A percentile compares a stretch with the other conserved stretches of the same genome.
Evolutionary conservation across 2,888 invertebrate species (phyloP).

Genomic region (Halictus quadricinctus): DNA sequence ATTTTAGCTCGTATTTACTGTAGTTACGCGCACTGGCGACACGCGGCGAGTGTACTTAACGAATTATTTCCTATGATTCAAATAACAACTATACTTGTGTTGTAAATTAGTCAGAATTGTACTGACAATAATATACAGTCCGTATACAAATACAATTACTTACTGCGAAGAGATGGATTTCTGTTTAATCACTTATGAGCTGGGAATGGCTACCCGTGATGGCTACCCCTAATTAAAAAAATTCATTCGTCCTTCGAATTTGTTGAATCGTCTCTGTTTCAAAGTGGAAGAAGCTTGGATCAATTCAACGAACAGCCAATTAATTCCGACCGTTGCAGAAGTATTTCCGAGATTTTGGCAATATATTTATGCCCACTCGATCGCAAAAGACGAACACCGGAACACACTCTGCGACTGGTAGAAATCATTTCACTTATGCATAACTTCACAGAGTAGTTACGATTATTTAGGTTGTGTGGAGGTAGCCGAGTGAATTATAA

Average conservation of each 20-base stretch:
- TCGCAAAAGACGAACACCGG: not conserved
- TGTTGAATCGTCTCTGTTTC: not conserved
- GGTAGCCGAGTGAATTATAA: not conserved
- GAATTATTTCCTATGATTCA: constrained; percentile 51
- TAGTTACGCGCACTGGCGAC: constrained; percentile 36
- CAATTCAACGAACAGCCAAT: not conserved
- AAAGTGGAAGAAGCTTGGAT: not conserved
- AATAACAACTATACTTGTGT: constrained; percentile 30
- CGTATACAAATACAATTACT: constrained; percentile 48
- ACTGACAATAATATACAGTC: constrained; percentile 59
- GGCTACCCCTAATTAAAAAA: no score
- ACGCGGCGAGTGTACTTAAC: constrained; percentile 49
- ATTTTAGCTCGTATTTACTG: constrained; percentile 24
- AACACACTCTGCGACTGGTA: not conserved
- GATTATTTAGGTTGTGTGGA: not conserved
- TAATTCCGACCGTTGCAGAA: not conserved
- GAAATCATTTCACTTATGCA: not conserved
- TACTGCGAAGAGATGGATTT: constrained; percentile 23
- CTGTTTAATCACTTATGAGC: constrained; percentile 25
- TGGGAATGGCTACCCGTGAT: not conserved
- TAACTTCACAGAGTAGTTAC: not conserved
- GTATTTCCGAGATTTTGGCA: not conserved
- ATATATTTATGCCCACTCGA: not conserved
- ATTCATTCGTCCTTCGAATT: not conserved
- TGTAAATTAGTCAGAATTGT: constrained; percentile 54